Base-by-base conservation (phyloP, 2,888 invertebrate species). In the Octonoba sinensis region DNA sequence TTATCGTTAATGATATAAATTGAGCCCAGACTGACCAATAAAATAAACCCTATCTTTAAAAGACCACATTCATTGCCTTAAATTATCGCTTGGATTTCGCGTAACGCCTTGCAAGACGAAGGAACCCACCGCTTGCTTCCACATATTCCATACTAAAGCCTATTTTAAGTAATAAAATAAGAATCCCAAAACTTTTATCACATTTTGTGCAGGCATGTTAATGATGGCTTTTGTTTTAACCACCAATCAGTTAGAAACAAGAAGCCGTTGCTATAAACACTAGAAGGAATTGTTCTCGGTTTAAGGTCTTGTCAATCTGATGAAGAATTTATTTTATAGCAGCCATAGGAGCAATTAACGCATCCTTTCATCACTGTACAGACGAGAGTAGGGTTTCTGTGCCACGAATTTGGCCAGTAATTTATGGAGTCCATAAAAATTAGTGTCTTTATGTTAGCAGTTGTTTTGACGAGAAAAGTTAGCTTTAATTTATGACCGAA, bases 241-340 rank as follows among this genome's bases (percentile, higher is more conserved):
- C 60, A 16, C 59, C 18, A 47, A 22, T 46, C 36, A 36, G 62
- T 46, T 57, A 73, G 73, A 73, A 73, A 65, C 56, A 56, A 36
- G 57, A 36, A 46, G 44, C 44, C 46, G 44, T 65, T 65, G 56
- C 62, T 70, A 70, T 70, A 70, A 70, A 54, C 46, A 20, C 12
- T 46, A 24, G 51, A 64, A 77, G 47, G 56, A 62, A 77, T 62
- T 70, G 60, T 77, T 77, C 56, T 27, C 49, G 11, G 73, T 57
- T 74, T 65, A 75, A 18, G 60, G 59, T 11, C 36, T 36, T 36
- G 36, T 36, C 36, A 36, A 47, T 44, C 22, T 66, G 51, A 69
- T 70, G 62, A 70, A 56, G 64, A 77, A 62, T 77, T 77, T 70
- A 77, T 77, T 77, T 77, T 77, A 77, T 77, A 69, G 56, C 62